Evolutionary conservation across 2,113 vertebrate species (phyloP).

Genomic region (Orcinus orca): DNA sequence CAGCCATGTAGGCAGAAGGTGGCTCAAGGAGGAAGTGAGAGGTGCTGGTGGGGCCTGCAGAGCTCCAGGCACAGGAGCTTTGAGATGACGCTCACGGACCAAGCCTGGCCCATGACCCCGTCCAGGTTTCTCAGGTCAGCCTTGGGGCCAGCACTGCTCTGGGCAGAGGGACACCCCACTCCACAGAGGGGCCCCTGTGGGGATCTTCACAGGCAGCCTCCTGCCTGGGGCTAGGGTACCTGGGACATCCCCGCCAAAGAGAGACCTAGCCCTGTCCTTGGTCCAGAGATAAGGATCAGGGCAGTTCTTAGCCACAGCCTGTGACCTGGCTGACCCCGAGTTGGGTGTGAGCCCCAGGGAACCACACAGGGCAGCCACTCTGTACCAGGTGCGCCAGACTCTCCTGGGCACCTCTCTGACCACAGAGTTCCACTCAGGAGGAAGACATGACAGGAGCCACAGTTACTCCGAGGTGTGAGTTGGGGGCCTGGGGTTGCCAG

Average conservation of each 20-base stretch:
- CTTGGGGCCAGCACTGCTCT: neutral
- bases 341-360: neutral
- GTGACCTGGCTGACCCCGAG: neutral
- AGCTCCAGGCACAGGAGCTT: neutral
- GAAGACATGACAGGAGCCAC: neutral
- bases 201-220: neutral
- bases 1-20: neutral
- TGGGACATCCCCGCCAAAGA: neutral
- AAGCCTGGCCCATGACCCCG: neutral
- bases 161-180: neutral
- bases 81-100: neutral
- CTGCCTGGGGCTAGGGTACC: no score
- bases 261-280: neutral
- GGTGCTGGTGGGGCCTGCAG: fast-evolving
- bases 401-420: neutral
- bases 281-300: neutral
- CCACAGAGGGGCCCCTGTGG: neutral
- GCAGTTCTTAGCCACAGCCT: neutral
- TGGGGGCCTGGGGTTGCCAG: neutral
- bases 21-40: neutral
- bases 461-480: neutral
- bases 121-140: neutral
- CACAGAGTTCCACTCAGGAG: neutral
- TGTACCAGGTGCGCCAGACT: neutral
- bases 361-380: neutral